Base-by-base conservation (phyloP, 2,113 vertebrate genomes). In the Hippocampus mohnikei region DNA sequence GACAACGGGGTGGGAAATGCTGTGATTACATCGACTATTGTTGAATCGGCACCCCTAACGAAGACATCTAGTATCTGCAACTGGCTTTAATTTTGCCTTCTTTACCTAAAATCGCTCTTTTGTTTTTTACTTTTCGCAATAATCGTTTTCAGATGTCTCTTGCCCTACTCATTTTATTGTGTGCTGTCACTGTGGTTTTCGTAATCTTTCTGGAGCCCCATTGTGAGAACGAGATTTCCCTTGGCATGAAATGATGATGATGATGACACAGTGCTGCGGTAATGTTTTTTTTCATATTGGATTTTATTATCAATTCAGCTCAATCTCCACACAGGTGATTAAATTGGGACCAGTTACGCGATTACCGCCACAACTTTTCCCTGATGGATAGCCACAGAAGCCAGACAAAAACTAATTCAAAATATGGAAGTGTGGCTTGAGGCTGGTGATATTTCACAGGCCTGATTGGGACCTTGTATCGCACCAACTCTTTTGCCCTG, bases 181-280 rank as follows among this genome's bases (percentile, higher is more conserved):
- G 21, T 15, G 41, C 23, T 27, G 63, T 65, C 41, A 46, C 13
- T 65, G 63, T 23, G 41, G 11, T 65, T 65, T 46, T 65, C 46
- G 41, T 46, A 65, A 65, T 46, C 11, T 25, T 46, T 65, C 41
- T 25, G 12, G 41, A 65, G 41, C 63, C 41, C 41, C n/a, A 8
- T 33, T 46, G 63, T 4, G 63, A 46, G 63, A 46, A 46, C 46
- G 63, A 65, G 63, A 65, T 65, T 65, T 65, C 63, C 62, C 37
- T 59, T 46, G 63, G 41, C 41, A 27, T 44, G 15, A 42, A 44
- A 64, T 44, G 62, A 64, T 64, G 62, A 44, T 64, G 13, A 65
- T 46, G 63, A 65, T 65, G 63, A 65, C 62, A 65, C 40, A 63
- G 41, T 65, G 63, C 63, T 46, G 63, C n/a, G 42, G 63, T 44